Evolutionary conservation across 2,888 invertebrate genomes (phyloP).

Genomic region (Megaustenia siamemsis): DNA sequence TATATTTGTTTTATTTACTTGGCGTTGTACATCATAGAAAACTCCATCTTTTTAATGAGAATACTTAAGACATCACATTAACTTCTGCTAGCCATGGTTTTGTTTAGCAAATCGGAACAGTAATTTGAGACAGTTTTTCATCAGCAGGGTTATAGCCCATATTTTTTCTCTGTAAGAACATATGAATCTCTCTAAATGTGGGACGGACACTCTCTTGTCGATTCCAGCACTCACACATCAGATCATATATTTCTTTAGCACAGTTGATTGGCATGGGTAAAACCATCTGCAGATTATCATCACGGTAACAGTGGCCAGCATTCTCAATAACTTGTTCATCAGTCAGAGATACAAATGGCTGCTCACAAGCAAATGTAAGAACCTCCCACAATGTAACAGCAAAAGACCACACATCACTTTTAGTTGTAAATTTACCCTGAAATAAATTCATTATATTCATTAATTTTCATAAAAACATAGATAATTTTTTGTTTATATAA

Average conservation of each 20-base stretch:
- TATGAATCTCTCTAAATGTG: conserved; percentile 91
- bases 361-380: conserved; percentile 87
- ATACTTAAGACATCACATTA: neutral
- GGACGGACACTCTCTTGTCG: conserved; percentile 89
- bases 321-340: conserved; percentile 91
- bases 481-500: no score
- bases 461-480: no score
- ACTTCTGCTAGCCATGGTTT: neutral
- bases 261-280: conserved; percentile 88
- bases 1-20: neutral
- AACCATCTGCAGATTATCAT: conserved; percentile 83
- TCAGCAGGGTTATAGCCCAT: conserved; percentile 80
- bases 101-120: conserved; percentile 74
- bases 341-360: conserved; percentile 88
- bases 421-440: conserved; percentile 91
- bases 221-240: conserved; percentile 95
- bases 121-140: conserved; percentile 75
- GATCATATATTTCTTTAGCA: conserved; percentile 92
- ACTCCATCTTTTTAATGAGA: neutral
- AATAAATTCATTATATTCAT: no score
- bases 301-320: conserved; percentile 88
- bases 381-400: conserved; percentile 94
- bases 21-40: neutral
- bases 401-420: conserved; percentile 94
- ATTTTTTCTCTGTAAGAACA: conserved; percentile 85